Percentiles rank a stretch among this genome's conserved stretches.
Conservation (phyloP, 92 coral and sea anemone genomes). For the Epizoanthus rinbou region DNA sequence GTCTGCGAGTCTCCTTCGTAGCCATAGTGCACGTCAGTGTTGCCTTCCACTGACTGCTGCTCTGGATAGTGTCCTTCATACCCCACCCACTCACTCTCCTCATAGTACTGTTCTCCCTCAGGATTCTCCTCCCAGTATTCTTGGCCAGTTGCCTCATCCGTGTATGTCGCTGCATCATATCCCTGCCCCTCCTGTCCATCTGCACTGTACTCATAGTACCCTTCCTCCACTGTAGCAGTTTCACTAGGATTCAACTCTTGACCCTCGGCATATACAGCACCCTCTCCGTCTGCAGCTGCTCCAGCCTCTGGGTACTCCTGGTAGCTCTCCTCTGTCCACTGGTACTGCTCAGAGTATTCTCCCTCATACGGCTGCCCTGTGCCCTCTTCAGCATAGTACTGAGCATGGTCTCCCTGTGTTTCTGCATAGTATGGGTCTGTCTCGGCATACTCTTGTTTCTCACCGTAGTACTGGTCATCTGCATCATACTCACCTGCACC, state of each 20-base stretch:
- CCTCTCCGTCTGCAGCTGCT: conserved; percentile 43
- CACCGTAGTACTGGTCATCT: conserved; percentile 20
- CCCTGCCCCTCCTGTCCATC: conserved; percentile 46
- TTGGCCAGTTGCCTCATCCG: conserved; percentile 40
- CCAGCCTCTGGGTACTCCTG: conserved; percentile 35
- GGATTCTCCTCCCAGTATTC: conserved; percentile 39
- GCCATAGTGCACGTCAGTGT: neutral
- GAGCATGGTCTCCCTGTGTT: conserved; percentile 20
- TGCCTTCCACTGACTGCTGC: neutral
- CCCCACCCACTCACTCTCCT: conserved; percentile 43
- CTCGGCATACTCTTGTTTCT: conserved; percentile 14
- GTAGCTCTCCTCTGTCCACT: conserved; percentile 34
- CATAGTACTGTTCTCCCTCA: conserved; percentile 29
- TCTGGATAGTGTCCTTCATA: conserved; percentile 4
- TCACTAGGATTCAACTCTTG: conserved; percentile 54
- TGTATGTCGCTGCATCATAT: conserved; percentile 28
- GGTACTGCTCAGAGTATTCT: conserved; percentile 42
- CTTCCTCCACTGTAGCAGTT: conserved; percentile 37
- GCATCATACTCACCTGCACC: conserved; percentile 17
- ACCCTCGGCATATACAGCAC: conserved; percentile 44
- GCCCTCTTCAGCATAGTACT: conserved; percentile 46
- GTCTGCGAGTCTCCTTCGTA: conserved; percentile 14
- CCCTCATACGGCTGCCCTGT: conserved; percentile 45
- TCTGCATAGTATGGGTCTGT: conserved; percentile 7
- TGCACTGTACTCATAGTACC: conserved; percentile 43